Evolutionary conservation across 2,888 invertebrate species (phyloP).

Genomic region (Ctena decussata): DNA sequence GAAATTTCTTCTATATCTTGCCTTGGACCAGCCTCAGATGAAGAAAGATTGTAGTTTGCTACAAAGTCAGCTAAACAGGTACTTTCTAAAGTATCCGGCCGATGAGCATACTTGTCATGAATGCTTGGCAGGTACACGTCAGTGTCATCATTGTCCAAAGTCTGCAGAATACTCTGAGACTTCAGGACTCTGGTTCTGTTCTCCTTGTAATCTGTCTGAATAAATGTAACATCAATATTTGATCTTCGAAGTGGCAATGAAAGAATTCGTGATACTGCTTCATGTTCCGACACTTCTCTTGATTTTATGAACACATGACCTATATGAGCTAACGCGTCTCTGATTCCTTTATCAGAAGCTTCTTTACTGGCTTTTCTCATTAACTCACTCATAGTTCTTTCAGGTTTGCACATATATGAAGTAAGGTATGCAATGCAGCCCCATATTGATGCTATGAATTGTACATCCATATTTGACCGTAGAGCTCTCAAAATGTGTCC

Average conservation of each 20-base stretch:
- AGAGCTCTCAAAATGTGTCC: slow-evolving; percentile 31
- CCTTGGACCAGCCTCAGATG: slow-evolving; percentile 9
- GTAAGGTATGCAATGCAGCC: slow-evolving; percentile 59
- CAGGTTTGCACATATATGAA: slow-evolving; percentile 58
- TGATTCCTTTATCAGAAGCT: slow-evolving; percentile 28
- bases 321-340: slow-evolving; percentile 39
- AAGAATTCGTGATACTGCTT: slow-evolving; percentile 41
- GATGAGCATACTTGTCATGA: slow-evolving; percentile 55
- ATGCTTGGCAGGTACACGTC: slow-evolving; percentile 54
- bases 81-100: slow-evolving; percentile 43
- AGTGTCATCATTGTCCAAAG: slow-evolving; percentile 48
- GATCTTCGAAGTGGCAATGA: slow-evolving; percentile 47
- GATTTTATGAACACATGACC: slow-evolving; percentile 38
- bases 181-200: slow-evolving; percentile 53
- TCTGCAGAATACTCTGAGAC: slow-evolving; percentile 26
- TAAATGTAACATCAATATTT: slow-evolving; percentile 40
- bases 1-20: background rate
- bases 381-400: slow-evolving; percentile 49
- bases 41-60: slow-evolving; percentile 26
- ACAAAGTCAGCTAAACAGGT: slow-evolving; percentile 58
- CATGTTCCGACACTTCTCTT: slow-evolving; percentile 57
- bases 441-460: slow-evolving; percentile 50
- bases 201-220: slow-evolving; percentile 43
- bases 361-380: slow-evolving; percentile 59
- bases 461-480: slow-evolving; percentile 51